Conservation (phyloP, 1,140 invertebrate species). For the Holotrichia oblita region DNA sequence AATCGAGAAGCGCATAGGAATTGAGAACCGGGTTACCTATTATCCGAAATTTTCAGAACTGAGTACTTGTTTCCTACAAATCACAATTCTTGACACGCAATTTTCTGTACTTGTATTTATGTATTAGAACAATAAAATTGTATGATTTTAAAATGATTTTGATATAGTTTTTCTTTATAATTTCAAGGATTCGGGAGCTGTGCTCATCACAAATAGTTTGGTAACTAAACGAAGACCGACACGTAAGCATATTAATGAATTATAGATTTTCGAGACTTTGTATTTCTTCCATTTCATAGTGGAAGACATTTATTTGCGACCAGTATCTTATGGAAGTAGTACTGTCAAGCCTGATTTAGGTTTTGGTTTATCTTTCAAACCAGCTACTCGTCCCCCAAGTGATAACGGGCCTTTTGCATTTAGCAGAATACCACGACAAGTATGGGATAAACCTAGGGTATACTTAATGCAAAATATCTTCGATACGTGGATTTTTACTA, state of each 20-base stretch:
- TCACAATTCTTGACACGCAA: too few relatives aligned
- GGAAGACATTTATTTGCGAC: constrained; percentile 59
- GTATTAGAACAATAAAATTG: too few relatives aligned
- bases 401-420: constrained; percentile 88
- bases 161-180: constrained; percentile 45
- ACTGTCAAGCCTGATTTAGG: constrained; percentile 69
- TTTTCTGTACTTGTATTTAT: too few relatives aligned
- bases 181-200: constrained; percentile 80
- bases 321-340: constrained; percentile 62
- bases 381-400: constrained; percentile 79
- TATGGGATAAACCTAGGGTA: constrained; percentile 80
- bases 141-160: constrained; percentile 1
- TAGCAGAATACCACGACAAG: constrained; percentile 82
- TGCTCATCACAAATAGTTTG: constrained; percentile 79
- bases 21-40: too few relatives aligned
- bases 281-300: constrained; percentile 50
- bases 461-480: constrained; percentile 78
- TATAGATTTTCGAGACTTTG: not conserved
- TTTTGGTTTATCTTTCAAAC: constrained; percentile 62
- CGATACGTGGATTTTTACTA: constrained; percentile 86
- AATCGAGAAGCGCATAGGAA: too few relatives aligned
- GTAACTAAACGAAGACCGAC: constrained; percentile 68
- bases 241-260: constrained; percentile 65
- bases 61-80: too few relatives aligned
- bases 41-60: too few relatives aligned